Evolutionary conservation across 2,797 vertebrate species (phyloP).

Genomic region (Falco cherrug): DNA sequence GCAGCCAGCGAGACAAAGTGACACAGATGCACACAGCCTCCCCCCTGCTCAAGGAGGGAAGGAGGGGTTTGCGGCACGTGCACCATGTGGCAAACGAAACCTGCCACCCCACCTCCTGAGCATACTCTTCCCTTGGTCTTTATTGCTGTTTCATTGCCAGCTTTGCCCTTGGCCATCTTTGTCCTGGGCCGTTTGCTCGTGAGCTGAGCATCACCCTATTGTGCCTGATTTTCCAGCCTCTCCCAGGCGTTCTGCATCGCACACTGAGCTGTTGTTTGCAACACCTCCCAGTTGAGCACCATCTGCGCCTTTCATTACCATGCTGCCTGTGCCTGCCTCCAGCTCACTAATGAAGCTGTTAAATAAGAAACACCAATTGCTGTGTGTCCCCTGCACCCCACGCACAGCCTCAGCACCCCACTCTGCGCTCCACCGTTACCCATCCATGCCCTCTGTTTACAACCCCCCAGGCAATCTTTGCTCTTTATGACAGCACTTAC

Average conservation of each 20-base stretch:
- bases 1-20: rapidly evolving
- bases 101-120: neutral
- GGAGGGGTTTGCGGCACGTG: neutral
- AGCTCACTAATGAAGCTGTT: neutral
- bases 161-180: neutral
- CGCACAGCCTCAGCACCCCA: neutral
- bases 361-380: neutral
- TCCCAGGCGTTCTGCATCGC: rapidly evolving
- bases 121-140: neutral
- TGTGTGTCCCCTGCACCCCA: neutral
- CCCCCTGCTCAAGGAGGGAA: rapidly evolving
- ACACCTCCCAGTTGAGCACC: neutral
- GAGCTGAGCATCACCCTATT: rapidly evolving
- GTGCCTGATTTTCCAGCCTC: neutral
- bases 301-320: neutral
- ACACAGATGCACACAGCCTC: too few species aligned
- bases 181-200: rapidly evolving
- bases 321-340: neutral
- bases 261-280: rapidly evolving
- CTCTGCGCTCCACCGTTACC: neutral
- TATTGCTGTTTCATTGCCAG: rapidly evolving
- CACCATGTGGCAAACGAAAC: rapidly evolving
- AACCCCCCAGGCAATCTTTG: neutral
- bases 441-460: neutral
- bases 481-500: neutral